These are phyloP conservation scores for Drosophila seclusa DNA, from an alignment of 2,888 invertebrate genomes.

Conservation along the genomic window DNA sequence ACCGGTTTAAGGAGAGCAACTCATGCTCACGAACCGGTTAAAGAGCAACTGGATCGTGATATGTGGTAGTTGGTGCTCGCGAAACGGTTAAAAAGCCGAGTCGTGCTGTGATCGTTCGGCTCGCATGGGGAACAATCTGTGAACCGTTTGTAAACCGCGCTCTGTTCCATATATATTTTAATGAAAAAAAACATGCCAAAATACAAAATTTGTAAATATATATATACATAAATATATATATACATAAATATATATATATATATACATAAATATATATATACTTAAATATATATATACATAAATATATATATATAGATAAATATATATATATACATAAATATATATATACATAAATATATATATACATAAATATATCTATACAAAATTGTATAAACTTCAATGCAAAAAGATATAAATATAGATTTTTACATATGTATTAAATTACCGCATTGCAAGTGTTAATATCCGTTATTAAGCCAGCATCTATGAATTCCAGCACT, in stretches of 20 bases:
- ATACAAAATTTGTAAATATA: background rate
- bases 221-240: background rate
- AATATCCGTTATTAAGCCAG: slow-evolving; percentile 95
- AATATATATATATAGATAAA: background rate
- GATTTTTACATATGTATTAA: background rate
- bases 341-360: slow-evolving; percentile 38
- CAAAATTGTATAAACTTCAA: slow-evolving; percentile 39
- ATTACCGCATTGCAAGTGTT: slow-evolving; percentile 99
- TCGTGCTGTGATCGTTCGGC: background rate
- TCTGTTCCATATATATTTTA: background rate
- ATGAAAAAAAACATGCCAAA: background rate
- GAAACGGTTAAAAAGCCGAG: background rate
- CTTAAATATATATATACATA: slow-evolving; percentile 42
- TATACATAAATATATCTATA: background rate
- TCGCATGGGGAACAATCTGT: background rate
- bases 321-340: slow-evolving; percentile 41
- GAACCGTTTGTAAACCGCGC: background rate
- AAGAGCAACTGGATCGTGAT: background rate
- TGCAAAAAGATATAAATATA: background rate
- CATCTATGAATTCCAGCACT: slow-evolving; percentile 96
- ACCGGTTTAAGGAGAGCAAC: background rate
- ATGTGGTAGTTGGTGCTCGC: background rate
- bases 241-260: slow-evolving; percentile 40
- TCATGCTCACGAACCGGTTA: background rate
- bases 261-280: background rate